Evolutionary conservation across 2,888 invertebrate species (phyloP).

Genomic region (Meiosimyza platycephala): DNA sequence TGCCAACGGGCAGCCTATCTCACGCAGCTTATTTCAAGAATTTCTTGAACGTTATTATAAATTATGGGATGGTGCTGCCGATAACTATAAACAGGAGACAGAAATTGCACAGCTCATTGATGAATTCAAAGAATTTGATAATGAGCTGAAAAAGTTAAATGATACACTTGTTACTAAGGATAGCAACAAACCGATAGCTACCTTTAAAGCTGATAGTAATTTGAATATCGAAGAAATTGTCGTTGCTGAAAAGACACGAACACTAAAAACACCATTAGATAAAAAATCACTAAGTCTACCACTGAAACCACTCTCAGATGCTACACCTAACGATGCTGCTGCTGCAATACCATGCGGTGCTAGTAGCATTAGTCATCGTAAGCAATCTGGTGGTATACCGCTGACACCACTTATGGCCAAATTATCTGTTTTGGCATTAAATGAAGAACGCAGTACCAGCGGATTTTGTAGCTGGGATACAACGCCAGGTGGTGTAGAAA

Average conservation of each 20-base stretch:
- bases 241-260: conserved; percentile 29
- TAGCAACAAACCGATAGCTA: conserved; percentile 23
- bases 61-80: conserved; percentile 61
- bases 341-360: conserved; percentile 17
- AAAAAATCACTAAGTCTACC: conserved; percentile 74
- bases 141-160: conserved; percentile 67
- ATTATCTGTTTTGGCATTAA: conserved; percentile 78
- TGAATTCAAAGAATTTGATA: conserved; percentile 58
- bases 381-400: conserved; percentile 74
- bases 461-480: conserved; percentile 73
- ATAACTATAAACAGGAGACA: conserved; percentile 57
- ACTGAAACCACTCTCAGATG: conserved; percentile 73
- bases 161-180: conserved; percentile 53
- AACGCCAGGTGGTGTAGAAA: conserved; percentile 70
- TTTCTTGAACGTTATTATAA: conserved; percentile 76
- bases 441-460: conserved; percentile 72
- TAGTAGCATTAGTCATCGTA: conserved; percentile 31
- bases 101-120: conserved; percentile 57
- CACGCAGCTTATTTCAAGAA: conserved; percentile 77
- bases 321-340: conserved; percentile 37
- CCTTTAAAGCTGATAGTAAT: conserved; percentile 53
- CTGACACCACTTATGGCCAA: conserved; percentile 86
- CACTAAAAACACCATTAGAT: conserved; percentile 55
- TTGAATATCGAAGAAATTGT: conserved; percentile 49
- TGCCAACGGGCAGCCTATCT: conserved; percentile 79